These are phyloP conservation scores for Anthoscopus minutus DNA, from an alignment of 2,113 vertebrate species.

Conservation along the genomic window DNA sequence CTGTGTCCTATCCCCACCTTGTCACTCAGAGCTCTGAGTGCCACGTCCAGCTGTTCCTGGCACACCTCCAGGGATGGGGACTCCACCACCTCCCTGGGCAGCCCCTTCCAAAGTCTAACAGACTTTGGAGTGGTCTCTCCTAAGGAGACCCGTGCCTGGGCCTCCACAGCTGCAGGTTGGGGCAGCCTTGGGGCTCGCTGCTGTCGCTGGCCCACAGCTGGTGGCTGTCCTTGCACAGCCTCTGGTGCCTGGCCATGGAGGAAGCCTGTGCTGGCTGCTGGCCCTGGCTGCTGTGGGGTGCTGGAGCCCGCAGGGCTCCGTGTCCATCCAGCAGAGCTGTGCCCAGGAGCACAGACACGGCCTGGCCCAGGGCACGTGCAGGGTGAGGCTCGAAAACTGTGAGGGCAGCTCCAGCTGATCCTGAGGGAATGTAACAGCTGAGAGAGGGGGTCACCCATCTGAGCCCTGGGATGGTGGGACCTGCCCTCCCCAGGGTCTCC, in stretches of 20 bases:
- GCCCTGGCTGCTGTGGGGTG: not conserved
- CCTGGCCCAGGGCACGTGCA: not conserved
- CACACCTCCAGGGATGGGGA: not conserved
- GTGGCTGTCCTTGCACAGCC: not conserved
- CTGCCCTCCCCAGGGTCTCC: accelerated
- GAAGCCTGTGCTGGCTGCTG: not conserved
- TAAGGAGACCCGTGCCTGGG: not conserved
- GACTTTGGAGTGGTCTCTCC: not conserved
- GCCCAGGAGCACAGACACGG: not conserved
- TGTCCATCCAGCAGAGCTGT: accelerated
- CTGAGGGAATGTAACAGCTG: not conserved
- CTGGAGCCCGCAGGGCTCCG: accelerated
- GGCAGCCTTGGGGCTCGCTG: accelerated
- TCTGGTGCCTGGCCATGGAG: not conserved
- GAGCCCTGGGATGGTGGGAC: not conserved
- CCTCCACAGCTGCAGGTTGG: accelerated
- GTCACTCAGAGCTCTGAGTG: not conserved
- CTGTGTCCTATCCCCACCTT: not conserved
- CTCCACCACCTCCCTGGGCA: not conserved
- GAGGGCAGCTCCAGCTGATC: not conserved
- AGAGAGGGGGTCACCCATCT: not conserved
- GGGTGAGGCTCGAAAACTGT: accelerated
- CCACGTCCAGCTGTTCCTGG: accelerated
- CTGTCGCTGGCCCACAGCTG: accelerated
- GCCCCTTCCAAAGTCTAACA: not conserved